A percentile compares a stretch with the other conserved stretches of the same genome.
phyloP scores from a whole-genome alignment of 1,140 invertebrate species.

The Araneus ventricosus region DNA sequence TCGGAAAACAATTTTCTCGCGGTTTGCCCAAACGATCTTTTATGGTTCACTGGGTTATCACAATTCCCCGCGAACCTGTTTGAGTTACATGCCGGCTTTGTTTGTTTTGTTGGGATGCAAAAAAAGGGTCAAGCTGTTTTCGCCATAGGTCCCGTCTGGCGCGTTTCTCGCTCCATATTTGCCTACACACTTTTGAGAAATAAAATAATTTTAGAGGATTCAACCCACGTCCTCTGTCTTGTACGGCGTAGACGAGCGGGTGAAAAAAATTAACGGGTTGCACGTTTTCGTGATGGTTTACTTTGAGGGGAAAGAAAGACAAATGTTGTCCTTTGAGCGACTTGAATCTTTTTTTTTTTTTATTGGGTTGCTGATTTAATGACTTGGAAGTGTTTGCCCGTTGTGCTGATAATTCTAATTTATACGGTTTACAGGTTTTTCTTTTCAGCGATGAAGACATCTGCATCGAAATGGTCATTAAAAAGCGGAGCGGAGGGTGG shows the following conservation, averaged over 20 bases:
- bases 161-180: conserved; percentile 6
- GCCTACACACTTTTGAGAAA: not conserved
- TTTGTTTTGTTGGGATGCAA: not conserved
- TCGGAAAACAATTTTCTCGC: not conserved
- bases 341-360: not conserved
- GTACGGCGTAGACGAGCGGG: not conserved
- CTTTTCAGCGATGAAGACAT: too few relatives aligned
- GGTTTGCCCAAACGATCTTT: not conserved
- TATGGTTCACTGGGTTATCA: conserved; percentile 34
- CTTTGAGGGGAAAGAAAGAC: not conserved
- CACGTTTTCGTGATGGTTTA: not conserved
- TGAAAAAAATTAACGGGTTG: not conserved
- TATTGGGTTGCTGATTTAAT: not conserved
- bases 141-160: too few relatives aligned
- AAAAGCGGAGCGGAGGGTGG: too few relatives aligned
- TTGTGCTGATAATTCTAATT: not conserved
- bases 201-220: not conserved
- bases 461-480: too few relatives aligned
- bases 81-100: not conserved
- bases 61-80: not conserved
- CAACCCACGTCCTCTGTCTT: conserved; percentile 10
- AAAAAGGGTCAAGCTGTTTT: conserved; percentile 21
- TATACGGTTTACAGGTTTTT: too few relatives aligned
- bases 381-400: not conserved
- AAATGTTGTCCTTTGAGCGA: not conserved